Evolutionary conservation across 2,113 vertebrate genomes (phyloP).

Genomic region (rabbit (Oryctolagus cuniculus)): mOryCun1.1 NC_091436.1:90733001-90733500

Average conservation of each 20-base stretch:
- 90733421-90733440: background rate
- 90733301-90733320: background rate
- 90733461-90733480: background rate
- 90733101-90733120: background rate
- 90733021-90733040: background rate
- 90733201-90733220: constrained; percentile 15
- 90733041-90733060: background rate
- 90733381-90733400: background rate
- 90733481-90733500: background rate
- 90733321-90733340: constrained; percentile 19
- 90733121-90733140: background rate
- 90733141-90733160: background rate
- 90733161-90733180: background rate
- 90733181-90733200: background rate
- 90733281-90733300: background rate
- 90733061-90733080: background rate
- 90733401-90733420: background rate
- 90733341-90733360: background rate
- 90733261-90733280: background rate
- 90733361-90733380: background rate
- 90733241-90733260: background rate
- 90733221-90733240: constrained; percentile 41
- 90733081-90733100: background rate
- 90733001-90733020: constrained; percentile 11
- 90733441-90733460: background rate